phyloP scores from a whole-genome alignment of 2,797 vertebrate species.

The Oryzias sinensis region DNA sequence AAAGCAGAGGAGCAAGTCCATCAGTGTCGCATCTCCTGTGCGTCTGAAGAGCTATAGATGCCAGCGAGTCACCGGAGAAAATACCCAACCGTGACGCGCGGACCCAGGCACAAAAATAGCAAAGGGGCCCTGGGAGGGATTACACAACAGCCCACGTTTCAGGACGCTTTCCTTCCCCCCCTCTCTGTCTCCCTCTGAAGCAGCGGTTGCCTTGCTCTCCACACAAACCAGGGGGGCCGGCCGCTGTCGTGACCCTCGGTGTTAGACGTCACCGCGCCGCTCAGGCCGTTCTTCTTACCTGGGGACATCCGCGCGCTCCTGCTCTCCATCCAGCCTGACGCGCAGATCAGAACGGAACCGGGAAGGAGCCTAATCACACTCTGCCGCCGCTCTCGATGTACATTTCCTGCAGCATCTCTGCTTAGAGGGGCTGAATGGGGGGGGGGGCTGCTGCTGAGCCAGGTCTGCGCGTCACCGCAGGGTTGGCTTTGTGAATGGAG shows the following conservation, averaged over 20 bases:
- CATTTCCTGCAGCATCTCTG: conserved; percentile 55
- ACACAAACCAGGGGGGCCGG: conserved; percentile 43
- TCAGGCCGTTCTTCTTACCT: not conserved
- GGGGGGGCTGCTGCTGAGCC: conserved; percentile 50
- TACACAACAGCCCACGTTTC: conserved; percentile 98
- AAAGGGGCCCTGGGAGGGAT: conserved; percentile 97
- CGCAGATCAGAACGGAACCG: conserved; percentile 13
- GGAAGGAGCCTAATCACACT: conserved; percentile 58
- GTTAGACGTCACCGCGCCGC: conserved; percentile 31
- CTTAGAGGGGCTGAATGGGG: conserved; percentile 49
- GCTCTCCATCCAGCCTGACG: conserved; percentile 1
- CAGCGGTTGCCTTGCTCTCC: conserved; percentile 52
- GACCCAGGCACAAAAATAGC: conserved; percentile 99
- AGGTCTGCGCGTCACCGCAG: conserved; percentile 63
- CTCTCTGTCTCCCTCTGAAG: conserved; percentile 42
- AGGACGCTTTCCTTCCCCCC: conserved; percentile 83
- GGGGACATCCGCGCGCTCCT: no score
- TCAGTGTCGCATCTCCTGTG: conserved; percentile 92
- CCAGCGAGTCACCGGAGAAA: conserved; percentile 99
- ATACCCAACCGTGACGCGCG: conserved; percentile 99
- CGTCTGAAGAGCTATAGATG: conserved; percentile 98
- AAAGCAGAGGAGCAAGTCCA: conserved; percentile 77
- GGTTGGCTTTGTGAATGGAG: conserved; percentile 74
- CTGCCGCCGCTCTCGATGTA: conserved; percentile 53
- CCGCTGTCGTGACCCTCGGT: conserved; percentile 45